These are phyloP conservation scores for Luidia sarsii DNA, from an alignment of 53 echinoderm and acorn worm genomes.

Conservation along the genomic window DNA sequence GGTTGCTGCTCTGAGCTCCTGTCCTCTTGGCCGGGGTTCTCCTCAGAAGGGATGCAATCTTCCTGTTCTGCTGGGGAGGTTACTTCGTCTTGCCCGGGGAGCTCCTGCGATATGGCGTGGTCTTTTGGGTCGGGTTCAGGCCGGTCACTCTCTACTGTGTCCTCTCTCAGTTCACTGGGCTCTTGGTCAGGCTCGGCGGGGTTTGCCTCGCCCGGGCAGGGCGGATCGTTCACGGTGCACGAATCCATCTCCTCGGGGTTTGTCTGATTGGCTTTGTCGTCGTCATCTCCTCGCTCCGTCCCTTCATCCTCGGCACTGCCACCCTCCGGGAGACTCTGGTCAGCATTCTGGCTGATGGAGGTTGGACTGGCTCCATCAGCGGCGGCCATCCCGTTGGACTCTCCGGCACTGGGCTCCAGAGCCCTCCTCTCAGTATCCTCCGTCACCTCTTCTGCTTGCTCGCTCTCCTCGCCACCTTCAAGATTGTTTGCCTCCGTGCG, in stretches of 20 bases:
- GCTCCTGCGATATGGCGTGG: background rate
- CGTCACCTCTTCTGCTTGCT: background rate
- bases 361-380: too few relatives aligned
- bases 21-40: too few relatives aligned
- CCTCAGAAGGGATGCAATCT: too few relatives aligned
- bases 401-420: too few relatives aligned
- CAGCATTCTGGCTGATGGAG: conserved; percentile 11
- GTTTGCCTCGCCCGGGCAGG: background rate
- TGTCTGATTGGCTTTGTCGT: conserved; percentile 38
- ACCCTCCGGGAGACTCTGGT: background rate
- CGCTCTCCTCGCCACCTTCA: background rate
- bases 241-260: conserved; percentile 41
- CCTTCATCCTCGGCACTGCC: background rate
- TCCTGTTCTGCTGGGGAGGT: too few relatives aligned
- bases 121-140: conserved; percentile 35
- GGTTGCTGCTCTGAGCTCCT: too few relatives aligned
- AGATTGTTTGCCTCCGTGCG: background rate
- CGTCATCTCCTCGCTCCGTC: background rate
- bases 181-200: too few relatives aligned
- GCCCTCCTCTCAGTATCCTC: background rate
- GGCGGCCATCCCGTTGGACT: background rate
- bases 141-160: conserved; percentile 16
- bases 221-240: background rate
- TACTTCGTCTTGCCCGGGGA: background rate
- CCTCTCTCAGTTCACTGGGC: background rate